Evolutionary conservation across 2,797 vertebrate genomes (phyloP).

Genomic region (Dryobates pubescens): DNA sequence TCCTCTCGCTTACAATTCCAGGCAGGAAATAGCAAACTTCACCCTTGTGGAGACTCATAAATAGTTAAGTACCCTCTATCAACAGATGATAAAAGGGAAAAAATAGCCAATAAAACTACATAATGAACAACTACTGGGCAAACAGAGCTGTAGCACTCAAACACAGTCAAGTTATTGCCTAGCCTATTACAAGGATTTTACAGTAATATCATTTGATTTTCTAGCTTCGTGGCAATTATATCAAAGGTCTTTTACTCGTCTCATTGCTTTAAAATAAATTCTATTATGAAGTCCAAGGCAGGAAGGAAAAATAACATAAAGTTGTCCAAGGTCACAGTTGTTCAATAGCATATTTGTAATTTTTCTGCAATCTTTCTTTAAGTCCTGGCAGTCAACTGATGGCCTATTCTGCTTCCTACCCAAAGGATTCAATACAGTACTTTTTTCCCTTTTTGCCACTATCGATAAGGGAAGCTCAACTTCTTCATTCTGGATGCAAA

Average conservation of each 20-base stretch:
- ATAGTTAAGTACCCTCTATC: slow-evolving; percentile 68
- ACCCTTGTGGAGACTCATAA: slow-evolving; percentile 65
- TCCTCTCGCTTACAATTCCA: slow-evolving; percentile 49
- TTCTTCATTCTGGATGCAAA: slow-evolving; percentile 43
- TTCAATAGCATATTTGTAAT: background rate
- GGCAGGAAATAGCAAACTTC: slow-evolving; percentile 64
- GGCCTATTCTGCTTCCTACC: background rate
- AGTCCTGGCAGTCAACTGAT: background rate
- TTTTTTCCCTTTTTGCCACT: background rate
- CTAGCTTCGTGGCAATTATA: slow-evolving; percentile 50
- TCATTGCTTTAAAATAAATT: slow-evolving; percentile 41
- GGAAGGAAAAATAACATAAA: slow-evolving; percentile 8
- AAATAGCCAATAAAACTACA: slow-evolving; percentile 76
- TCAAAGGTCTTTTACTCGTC: slow-evolving; percentile 33
- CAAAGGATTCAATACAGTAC: background rate
- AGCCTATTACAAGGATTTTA: slow-evolving; percentile 61
- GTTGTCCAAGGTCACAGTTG: slow-evolving; percentile 14
- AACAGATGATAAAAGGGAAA: slow-evolving; percentile 64
- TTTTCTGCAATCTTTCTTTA: background rate
- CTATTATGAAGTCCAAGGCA: slow-evolving; percentile 17
- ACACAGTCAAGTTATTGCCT: slow-evolving; percentile 56
- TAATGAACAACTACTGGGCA: slow-evolving; percentile 74
- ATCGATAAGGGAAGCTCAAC: background rate
- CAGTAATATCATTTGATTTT: slow-evolving; percentile 65
- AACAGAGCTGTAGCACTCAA: slow-evolving; percentile 46